Percentiles rank a stretch among this genome's conserved stretches.
These are phyloP conservation scores for Oenanthe oenanthe DNA, from an alignment of 2,113 vertebrate genomes.

Conservation along the genomic window DNA sequence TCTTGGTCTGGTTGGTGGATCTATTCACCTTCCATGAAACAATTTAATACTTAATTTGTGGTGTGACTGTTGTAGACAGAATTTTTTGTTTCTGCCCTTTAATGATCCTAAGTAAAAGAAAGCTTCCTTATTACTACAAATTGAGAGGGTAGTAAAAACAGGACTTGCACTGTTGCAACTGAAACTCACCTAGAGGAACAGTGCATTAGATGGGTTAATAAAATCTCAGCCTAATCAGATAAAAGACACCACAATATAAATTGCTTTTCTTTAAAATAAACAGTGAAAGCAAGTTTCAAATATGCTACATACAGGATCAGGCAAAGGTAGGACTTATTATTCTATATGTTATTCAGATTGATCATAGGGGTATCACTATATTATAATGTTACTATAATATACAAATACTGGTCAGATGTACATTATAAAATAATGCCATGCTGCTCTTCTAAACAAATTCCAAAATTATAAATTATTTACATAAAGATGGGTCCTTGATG, in stretches of 20 bases:
- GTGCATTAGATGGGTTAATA: conserved; percentile 26
- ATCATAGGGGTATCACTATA: neutral
- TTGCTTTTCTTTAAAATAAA: conserved; percentile 27
- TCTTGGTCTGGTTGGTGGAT: neutral
- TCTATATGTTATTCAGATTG: neutral
- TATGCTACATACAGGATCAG: neutral
- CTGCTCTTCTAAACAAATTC: conserved; percentile 9
- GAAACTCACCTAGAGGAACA: neutral
- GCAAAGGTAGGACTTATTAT: neutral
- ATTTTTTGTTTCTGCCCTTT: conserved; percentile 9
- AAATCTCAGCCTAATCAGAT: conserved; percentile 47
- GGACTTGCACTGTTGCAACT: neutral
- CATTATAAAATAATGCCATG: conserved; percentile 36
- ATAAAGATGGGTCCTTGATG: conserved; percentile 33
- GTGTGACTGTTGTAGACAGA: neutral
- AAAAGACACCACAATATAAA: conserved; percentile 7
- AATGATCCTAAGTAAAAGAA: conserved; percentile 4
- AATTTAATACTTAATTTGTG: neutral
- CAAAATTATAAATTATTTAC: conserved; percentile 47
- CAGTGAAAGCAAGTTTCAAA: conserved; percentile 4
- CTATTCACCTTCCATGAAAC: neutral
- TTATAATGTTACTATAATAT: neutral
- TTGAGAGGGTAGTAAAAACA: neutral
- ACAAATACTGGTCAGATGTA: conserved; percentile 17
- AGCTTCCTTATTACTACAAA: neutral